A percentile compares a stretch with the other conserved stretches of the same genome.
Evolutionary conservation across 2,888 invertebrate species (phyloP).

Genomic region (Agonopterix arenella): DNA sequence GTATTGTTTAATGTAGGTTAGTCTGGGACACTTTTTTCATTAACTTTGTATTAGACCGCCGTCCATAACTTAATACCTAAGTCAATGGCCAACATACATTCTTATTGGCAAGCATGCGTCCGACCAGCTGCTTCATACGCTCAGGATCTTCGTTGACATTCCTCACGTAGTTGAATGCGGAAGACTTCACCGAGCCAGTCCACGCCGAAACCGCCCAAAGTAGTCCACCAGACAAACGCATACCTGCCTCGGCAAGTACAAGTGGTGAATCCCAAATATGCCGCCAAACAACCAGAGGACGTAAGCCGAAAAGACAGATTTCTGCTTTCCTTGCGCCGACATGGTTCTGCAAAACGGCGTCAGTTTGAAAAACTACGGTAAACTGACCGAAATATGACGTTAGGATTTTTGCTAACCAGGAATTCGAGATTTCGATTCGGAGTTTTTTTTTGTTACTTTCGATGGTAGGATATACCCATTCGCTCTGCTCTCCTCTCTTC

Average conservation of each 20-base stretch:
- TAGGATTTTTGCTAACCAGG: too few species aligned
- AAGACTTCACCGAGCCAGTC: conserved; percentile 94
- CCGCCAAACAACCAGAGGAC: conserved; percentile 93
- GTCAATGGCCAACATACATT: conserved; percentile 71
- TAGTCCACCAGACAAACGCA: conserved; percentile 93
- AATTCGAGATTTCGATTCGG: too few species aligned
- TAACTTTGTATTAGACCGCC: too few species aligned
- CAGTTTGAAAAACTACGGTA: too few species aligned
- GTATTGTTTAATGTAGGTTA: too few species aligned
- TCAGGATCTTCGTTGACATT: conserved; percentile 87
- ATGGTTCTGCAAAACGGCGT: conserved; percentile 10
- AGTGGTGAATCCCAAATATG: conserved; percentile 91
- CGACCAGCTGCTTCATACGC: conserved; percentile 79
- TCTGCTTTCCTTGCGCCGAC: conserved; percentile 36
- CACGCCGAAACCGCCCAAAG: conserved; percentile 90
- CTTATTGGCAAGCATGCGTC: conserved; percentile 76
- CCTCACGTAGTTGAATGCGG: conserved; percentile 90
- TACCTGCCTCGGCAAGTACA: conserved; percentile 94
- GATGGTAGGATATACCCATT: too few species aligned
- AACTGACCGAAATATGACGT: too few species aligned
- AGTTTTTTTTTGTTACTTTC: too few species aligned
- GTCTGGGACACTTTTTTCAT: too few species aligned
- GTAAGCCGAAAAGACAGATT: conserved; percentile 84
- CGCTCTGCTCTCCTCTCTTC: too few species aligned
- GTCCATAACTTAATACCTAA: too few species aligned